These are phyloP conservation scores for Trichopoda pennipes DNA, from an alignment of 2,888 invertebrate species.

Conservation along the genomic window DNA sequence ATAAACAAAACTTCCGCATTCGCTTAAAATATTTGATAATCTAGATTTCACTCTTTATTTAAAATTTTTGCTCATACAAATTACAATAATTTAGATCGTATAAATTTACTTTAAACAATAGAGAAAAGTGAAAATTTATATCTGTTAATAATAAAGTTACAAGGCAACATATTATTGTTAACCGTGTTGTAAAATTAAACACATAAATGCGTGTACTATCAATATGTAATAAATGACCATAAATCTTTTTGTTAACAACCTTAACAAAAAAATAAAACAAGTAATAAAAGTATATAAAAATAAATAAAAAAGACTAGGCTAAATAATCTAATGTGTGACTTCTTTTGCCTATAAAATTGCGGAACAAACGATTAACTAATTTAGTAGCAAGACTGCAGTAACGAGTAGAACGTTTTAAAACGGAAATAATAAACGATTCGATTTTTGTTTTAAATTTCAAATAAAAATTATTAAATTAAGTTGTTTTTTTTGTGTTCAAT, in stretches of 20 bases:
- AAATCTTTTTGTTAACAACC: no score
- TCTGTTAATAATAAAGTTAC: background rate
- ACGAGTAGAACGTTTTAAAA: background rate
- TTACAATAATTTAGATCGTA: background rate
- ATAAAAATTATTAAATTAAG: no score
- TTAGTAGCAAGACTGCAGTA: slow-evolving; percentile 54
- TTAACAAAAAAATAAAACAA: no score
- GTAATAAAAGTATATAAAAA: no score
- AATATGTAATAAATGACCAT: background rate
- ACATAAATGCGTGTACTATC: background rate
- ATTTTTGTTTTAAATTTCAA: no score
- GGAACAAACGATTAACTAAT: slow-evolving; percentile 37
- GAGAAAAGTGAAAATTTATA: slow-evolving; percentile 29
- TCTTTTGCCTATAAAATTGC: slow-evolving; percentile 48
- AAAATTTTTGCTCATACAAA: background rate
- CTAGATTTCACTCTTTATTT: slow-evolving; percentile 1
- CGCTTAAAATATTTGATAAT: background rate
- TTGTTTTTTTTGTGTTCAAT: no score
- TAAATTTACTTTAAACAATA: background rate
- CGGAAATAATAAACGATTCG: background rate
- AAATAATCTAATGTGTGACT: background rate
- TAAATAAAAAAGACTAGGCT: background rate
- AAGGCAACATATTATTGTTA: background rate
- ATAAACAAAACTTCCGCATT: no score
- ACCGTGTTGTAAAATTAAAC: slow-evolving; percentile 15